phyloP scores from a whole-genome alignment of 2,113 vertebrate species.

The Ophiodon elongatus region DNA sequence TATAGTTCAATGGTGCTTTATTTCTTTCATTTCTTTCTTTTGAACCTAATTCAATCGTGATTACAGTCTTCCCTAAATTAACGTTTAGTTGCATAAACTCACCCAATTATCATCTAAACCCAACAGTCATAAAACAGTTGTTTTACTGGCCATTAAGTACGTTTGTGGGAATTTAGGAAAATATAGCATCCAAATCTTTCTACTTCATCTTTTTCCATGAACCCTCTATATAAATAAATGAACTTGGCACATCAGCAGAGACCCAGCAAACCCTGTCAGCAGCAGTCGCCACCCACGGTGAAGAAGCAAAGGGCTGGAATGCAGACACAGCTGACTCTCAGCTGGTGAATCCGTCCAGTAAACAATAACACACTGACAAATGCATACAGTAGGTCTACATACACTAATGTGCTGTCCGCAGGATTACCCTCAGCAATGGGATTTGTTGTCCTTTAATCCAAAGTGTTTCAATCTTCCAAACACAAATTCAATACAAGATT shows the following conservation, averaged over 20 bases:
- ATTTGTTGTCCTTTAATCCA: not conserved
- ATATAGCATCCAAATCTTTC: not conserved
- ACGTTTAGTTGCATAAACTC: not conserved
- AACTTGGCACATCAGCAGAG: slow-evolving; percentile 19
- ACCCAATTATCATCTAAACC: not conserved
- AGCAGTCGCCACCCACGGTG: slow-evolving; percentile 51
- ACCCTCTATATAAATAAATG: slow-evolving; percentile 40
- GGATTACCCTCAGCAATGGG: not conserved
- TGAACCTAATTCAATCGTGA: not conserved
- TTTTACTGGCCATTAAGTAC: not conserved
- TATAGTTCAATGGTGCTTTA: not conserved
- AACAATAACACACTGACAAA: slow-evolving; percentile 46
- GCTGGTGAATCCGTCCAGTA: slow-evolving; percentile 40
- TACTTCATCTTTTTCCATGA: not conserved
- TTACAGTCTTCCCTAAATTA: not conserved
- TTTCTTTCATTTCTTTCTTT: not conserved
- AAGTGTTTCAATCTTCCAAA: slow-evolving; percentile 6
- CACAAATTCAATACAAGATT: not conserved
- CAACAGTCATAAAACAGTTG: not conserved
- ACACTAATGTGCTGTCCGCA: not conserved
- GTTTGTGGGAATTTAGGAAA: not conserved
- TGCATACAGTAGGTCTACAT: not conserved
- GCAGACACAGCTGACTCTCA: slow-evolving; percentile 66
- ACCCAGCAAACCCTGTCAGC: slow-evolving; percentile 46
- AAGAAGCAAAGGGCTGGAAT: slow-evolving; percentile 62